phyloP scores from a whole-genome alignment of 2,888 invertebrate genomes.

The Tricholauxania praeusta region DNA sequence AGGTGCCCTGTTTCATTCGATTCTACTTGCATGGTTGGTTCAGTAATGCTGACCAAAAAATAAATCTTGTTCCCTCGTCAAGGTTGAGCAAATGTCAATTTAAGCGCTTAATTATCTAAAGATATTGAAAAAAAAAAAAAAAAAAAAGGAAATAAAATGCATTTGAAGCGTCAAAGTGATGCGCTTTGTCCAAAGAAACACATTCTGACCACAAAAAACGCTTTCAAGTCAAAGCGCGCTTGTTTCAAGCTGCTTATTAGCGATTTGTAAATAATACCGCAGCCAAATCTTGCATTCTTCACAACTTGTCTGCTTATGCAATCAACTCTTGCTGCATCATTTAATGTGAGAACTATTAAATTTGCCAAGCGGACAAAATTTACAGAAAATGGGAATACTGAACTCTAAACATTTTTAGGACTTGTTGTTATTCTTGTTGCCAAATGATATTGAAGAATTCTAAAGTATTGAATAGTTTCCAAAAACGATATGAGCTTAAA shows the following conservation, averaged over 20 bases:
- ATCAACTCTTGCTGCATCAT: no score
- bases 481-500: no score
- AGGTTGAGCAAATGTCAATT: constrained; percentile 10
- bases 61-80: constrained; percentile 3
- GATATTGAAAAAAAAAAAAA: not conserved
- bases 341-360: no score
- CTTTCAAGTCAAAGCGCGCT: no score
- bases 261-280: constrained; percentile 5
- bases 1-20: not conserved
- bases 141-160: constrained; percentile 1
- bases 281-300: not conserved
- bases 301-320: no score
- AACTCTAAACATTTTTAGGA: no score
- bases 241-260: not conserved
- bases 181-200: not conserved
- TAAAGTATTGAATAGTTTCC: no score
- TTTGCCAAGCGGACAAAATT: no score
- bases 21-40: not conserved
- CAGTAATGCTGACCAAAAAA: not conserved
- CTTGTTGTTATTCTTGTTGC: no score
- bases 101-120: not conserved
- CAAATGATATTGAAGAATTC: no score
- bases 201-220: not conserved
- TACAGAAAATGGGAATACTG: no score
- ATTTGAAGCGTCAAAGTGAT: not conserved